Percentiles rank a stretch among this genome's conserved stretches.
Evolutionary conservation across 2,113 vertebrate genomes (phyloP).

Genomic region (Sakesphorus luctuosus): DNA sequence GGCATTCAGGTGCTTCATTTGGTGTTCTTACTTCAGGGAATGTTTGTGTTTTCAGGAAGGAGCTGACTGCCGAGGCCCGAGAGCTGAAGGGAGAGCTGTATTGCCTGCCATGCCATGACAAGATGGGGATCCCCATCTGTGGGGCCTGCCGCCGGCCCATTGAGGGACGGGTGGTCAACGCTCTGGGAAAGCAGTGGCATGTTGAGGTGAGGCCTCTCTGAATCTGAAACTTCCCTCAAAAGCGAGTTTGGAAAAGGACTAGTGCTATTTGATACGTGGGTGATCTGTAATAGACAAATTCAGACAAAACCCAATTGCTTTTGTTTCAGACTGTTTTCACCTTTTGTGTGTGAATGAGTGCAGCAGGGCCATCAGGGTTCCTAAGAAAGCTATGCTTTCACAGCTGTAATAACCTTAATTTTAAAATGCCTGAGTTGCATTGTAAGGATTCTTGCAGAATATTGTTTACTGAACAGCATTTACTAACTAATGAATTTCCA

Average conservation of each 20-base stretch:
- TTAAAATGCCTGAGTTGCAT: not conserved
- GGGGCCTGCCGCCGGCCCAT: slow-evolving; percentile 81
- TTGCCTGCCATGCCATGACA: slow-evolving; percentile 81
- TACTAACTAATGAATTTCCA: not conserved
- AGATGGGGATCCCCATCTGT: slow-evolving; percentile 82
- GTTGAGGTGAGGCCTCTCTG: slow-evolving; percentile 74
- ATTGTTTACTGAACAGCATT: not conserved
- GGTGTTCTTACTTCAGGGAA: not conserved
- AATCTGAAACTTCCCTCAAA: not conserved
- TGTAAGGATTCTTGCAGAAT: not conserved
- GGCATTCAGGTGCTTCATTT: not conserved
- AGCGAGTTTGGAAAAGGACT: not conserved
- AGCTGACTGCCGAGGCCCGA: slow-evolving; percentile 77
- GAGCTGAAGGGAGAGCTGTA: slow-evolving; percentile 80
- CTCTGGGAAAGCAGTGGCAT: slow-evolving; percentile 80
- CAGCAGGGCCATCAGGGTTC: not conserved
- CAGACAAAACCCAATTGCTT: not conserved
- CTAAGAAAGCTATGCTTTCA: not conserved
- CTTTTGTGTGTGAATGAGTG: not conserved
- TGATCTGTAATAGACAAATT: not conserved
- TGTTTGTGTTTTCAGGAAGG: slow-evolving; percentile 71
- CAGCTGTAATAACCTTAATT: not conserved
- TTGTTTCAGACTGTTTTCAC: not conserved
- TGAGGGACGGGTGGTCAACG: slow-evolving; percentile 80
- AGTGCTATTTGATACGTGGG: not conserved